Conservation (phyloP, 2,113 vertebrate species). For the Lamprologus lemairii region DNA sequence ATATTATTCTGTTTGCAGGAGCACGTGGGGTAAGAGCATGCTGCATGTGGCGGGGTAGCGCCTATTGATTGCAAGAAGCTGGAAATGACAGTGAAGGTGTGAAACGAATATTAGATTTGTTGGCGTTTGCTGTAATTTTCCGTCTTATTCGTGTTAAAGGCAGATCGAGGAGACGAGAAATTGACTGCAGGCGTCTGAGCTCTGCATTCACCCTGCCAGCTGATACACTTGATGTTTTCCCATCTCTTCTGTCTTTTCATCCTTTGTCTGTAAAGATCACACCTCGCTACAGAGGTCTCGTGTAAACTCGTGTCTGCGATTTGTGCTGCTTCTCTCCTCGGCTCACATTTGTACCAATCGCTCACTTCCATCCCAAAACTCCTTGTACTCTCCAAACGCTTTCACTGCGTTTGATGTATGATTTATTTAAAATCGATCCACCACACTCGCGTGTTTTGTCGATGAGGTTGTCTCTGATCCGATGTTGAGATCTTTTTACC, state of each 20-base stretch:
- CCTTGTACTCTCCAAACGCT: constrained; percentile 9
- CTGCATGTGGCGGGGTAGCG: not conserved
- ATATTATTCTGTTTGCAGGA: not conserved
- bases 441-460: not conserved
- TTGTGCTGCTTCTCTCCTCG: not conserved
- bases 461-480: not conserved
- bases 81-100: constrained; percentile 34
- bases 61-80: constrained; percentile 24
- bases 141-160: constrained; percentile 28
- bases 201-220: not conserved
- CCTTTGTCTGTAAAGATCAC: not conserved
- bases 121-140: constrained; percentile 19
- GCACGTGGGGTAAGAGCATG: not conserved
- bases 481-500: not conserved
- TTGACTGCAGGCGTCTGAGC: not conserved
- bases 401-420: constrained; percentile 17
- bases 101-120: constrained; percentile 50
- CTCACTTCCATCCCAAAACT: not conserved
- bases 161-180: constrained; percentile 34
- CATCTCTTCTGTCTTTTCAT: not conserved
- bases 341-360: constrained; percentile 24
- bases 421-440: constrained; percentile 28
- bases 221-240: not conserved
- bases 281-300: not conserved
- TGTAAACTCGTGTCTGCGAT: not conserved